Evolutionary conservation across 2,113 vertebrate species (phyloP), one percentile per base, ranked within the genome.

Genomic region (Mirza zaza): DNA sequence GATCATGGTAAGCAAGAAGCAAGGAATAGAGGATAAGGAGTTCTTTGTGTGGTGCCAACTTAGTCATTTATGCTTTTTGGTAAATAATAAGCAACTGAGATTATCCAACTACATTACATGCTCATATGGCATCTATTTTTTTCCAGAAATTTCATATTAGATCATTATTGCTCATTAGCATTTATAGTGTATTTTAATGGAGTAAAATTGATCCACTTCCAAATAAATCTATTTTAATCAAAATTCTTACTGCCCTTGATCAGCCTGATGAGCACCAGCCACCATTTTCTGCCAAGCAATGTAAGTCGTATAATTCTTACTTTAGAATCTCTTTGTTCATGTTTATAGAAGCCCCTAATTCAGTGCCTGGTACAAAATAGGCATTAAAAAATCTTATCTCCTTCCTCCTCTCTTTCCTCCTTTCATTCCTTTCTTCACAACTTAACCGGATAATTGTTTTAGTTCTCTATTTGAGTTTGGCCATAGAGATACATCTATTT

Each of bases 1-100:
- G 63, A 99, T 99, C 95, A 99, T 99, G 99, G 99, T 99, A 98
- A 98, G 96, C 65, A 85, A 55, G 32, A 86, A 82, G 83, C 23
- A n/a, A 65, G 15, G 25, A 92, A 29, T 67, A 32, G 36, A 82
- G 32, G 50, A 34, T 36, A 75, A 79, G 18, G n/a, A 50, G n/a
- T 75, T 90, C 5, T 90, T 32, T 73, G 3, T 67, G 42, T 82
- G 45, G 25, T 39, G 50, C 59, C 34, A 94, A 85, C 14, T 95
- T 95, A 86, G n/a, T 55, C 42, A 61, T 87, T 68, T n/a, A 50
- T n/a, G 27, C 39, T 52, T 96, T 96, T 87, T 81, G 67, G 39
- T 94, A 94, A 96, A 90, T 85, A 79, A 92, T 48, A 85, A 92
- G 14, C 80, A 96, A 75, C 39, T 10, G 4, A 81, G 61, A 81